A percentile compares a stretch with the other conserved stretches of the same genome.
Evolutionary conservation across 2,797 vertebrate genomes (phyloP).

Genomic region (Salmo trutta): DNA sequence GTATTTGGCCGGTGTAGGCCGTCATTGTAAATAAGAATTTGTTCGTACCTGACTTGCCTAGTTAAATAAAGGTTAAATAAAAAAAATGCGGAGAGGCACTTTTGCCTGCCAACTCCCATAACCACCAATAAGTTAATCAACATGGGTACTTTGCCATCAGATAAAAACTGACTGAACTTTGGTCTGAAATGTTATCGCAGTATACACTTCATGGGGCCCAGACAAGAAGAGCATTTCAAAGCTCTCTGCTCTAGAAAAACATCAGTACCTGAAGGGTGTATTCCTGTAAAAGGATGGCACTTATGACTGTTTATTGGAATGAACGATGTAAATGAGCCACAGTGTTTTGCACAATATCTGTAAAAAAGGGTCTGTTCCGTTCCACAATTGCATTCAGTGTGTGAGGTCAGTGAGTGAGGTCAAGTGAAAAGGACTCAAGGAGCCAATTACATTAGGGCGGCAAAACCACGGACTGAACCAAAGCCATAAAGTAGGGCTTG

Average conservation of each 20-base stretch:
- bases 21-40: no score
- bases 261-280: neutral
- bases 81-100: neutral
- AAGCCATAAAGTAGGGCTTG: neutral
- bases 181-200: neutral
- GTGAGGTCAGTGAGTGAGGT: neutral
- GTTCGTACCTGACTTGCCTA: no score
- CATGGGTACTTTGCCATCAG: constrained; percentile 15
- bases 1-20: no score
- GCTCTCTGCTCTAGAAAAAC: neutral
- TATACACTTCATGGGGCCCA: neutral
- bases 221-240: neutral
- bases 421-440: neutral
- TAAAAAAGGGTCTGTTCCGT: neutral
- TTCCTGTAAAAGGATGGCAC: neutral
- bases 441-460: neutral
- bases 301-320: neutral
- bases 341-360: neutral
- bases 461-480: neutral
- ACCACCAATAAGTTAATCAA: constrained; percentile 15
- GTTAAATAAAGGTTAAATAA: no score
- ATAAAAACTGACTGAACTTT: constrained; percentile 6
- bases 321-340: neutral
- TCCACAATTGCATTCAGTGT: neutral
- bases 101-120: neutral